phyloP scores from a whole-genome alignment of 2,113 vertebrate genomes.

The Miniopterus natalensis region DNA sequence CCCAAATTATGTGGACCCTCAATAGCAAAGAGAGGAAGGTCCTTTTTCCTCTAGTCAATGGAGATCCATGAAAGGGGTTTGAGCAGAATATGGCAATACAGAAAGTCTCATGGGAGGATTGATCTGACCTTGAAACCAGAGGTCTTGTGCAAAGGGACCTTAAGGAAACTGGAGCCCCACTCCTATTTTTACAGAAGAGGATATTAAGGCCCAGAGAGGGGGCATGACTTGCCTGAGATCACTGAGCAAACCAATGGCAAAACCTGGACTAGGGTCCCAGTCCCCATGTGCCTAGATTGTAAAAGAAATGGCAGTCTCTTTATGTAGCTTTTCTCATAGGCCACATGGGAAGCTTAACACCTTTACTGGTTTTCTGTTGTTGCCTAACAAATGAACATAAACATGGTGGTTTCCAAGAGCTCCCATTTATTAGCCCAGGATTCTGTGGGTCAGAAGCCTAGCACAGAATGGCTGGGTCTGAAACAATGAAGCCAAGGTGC shows the following conservation, averaged over 20 bases:
- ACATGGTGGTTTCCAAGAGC: background rate
- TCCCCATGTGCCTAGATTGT: background rate
- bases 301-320: background rate
- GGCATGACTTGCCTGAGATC: background rate
- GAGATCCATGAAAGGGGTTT: background rate
- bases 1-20: background rate
- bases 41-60: background rate
- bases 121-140: background rate
- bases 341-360: background rate
- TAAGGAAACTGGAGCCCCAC: background rate
- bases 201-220: background rate
- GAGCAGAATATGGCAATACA: background rate
- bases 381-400: background rate
- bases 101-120: fast-evolving
- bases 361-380: background rate
- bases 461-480: fast-evolving
- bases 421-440: background rate
- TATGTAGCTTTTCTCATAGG: background rate
- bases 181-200: background rate
- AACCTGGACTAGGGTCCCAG: background rate
- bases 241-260: background rate
- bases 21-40: background rate
- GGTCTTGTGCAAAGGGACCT: background rate
- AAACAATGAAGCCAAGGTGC: background rate
- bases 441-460: background rate